Evolutionary conservation across 2,888 invertebrate genomes (phyloP).

Genomic region (Aricia artaxerxes): DNA sequence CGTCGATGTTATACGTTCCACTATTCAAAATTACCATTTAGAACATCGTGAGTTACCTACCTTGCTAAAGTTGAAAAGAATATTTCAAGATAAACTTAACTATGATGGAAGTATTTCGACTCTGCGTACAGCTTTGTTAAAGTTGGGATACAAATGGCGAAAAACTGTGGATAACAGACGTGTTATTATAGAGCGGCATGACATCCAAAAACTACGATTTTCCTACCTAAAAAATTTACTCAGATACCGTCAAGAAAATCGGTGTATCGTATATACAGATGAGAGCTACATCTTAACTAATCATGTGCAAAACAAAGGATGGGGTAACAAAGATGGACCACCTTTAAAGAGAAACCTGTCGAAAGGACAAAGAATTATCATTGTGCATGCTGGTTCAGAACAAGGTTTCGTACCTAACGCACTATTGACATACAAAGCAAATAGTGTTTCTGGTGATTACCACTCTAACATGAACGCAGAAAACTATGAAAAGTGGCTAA

Average conservation of each 20-base stretch:
- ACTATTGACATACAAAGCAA: conserved; percentile 40
- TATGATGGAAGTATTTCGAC: conserved; percentile 36
- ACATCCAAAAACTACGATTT: conserved; percentile 36
- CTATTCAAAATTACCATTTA: conserved; percentile 38
- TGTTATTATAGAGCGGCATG: conserved; percentile 32
- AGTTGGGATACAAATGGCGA: conserved; percentile 38
- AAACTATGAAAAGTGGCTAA: conserved; percentile 38
- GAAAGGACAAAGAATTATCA: conserved; percentile 39
- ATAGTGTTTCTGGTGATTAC: conserved; percentile 34
- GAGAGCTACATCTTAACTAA: conserved; percentile 38
- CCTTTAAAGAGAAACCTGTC: conserved; percentile 38
- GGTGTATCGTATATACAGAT: conserved; percentile 35
- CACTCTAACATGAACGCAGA: conserved; percentile 36
- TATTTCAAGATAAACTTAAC: conserved; percentile 41
- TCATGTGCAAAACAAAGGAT: conserved; percentile 40
- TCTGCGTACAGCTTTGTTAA: conserved; percentile 37
- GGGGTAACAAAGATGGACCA: conserved; percentile 38
- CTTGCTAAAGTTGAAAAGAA: conserved; percentile 39
- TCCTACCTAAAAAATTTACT: conserved; percentile 36
- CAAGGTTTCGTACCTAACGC: conserved; percentile 41
- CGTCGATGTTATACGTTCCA: conserved; percentile 36
- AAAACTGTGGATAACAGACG: conserved; percentile 38
- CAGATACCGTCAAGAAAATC: conserved; percentile 36
- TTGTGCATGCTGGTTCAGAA: conserved; percentile 41
- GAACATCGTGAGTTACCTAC: conserved; percentile 36